phyloP scores from a whole-genome alignment of 2,797 vertebrate genomes.

The Enteromius thamalakanensis region DNA sequence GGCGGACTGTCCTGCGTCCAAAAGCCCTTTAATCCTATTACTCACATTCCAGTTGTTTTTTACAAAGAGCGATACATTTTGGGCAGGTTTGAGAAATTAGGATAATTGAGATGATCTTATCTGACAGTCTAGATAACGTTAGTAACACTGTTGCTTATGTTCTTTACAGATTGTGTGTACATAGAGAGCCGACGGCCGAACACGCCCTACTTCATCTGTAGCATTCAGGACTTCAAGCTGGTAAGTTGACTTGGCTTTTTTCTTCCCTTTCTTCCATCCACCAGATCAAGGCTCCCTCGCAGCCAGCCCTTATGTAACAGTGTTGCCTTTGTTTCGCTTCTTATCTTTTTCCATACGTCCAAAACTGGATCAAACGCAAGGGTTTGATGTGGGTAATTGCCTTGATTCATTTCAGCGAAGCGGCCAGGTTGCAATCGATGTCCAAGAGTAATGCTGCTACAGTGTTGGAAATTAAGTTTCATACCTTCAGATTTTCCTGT shows the following conservation, averaged over 20 bases:
- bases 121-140: conserved; percentile 62
- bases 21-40: conserved; percentile 83
- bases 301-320: conserved; percentile 19
- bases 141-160: conserved; percentile 42
- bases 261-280: conserved; percentile 25
- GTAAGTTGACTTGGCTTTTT: conserved; percentile 81
- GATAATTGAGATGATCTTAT: conserved; percentile 56
- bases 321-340: conserved; percentile 44
- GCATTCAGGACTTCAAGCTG: conserved; percentile 99
- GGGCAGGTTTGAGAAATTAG: conserved; percentile 70
- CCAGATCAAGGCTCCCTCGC: conserved; percentile 16
- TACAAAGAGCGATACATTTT: conserved; percentile 73
- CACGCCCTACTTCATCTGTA: conserved; percentile 99
- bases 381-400: conserved; percentile 55
- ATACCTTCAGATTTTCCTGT: conserved; percentile 20
- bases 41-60: conserved; percentile 81
- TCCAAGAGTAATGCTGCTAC: conserved; percentile 3
- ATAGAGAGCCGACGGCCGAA: conserved; percentile 98
- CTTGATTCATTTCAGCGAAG: conserved; percentile 44
- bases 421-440: conserved; percentile 30
- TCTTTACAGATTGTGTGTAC: conserved; percentile 95
- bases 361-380: conserved; percentile 56
- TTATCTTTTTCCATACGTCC: conserved; percentile 48
- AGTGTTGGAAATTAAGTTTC: conserved; percentile 11
- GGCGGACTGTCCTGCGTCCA: conserved; percentile 74